Base-by-base conservation (phyloP, 2,113 vertebrate species). In the Lagopus leucura region DNA sequence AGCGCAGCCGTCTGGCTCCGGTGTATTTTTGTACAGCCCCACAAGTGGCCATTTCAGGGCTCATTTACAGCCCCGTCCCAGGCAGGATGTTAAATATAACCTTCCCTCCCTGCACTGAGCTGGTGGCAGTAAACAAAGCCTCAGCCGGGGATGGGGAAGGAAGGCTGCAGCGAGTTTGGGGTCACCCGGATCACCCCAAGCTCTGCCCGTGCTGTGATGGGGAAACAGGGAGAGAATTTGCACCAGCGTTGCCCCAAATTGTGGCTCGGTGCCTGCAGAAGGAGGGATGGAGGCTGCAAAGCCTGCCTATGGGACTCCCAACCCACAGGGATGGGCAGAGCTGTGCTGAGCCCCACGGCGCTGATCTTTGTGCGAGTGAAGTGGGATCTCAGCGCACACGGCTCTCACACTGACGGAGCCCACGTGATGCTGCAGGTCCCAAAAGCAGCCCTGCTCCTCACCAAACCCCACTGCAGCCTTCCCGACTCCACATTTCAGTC, bases 231-330 rank as follows among this genome's bases (percentile, higher is more conserved):
- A 52, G 4, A 7, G 30, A 4, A 1, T n/a, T 28, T 14, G 48
- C 24, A 6, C 0, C 6, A 4, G 20, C 14, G 15, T 11, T 10
- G 38, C 22, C 4, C 28, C 11, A 5, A 19, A 2, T 3, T 6
- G 16, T 16, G 10, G 0, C 22, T 6, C 0, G 0, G 77, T 6
- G 11, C 10, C 0, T 11, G 36, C 32, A 13, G 22, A 12, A 22
- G 32, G 66, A 25, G 8, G 67, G 24, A n/a, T 1, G 11, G 11
- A 11, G 15, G 2, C 2, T 4, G 74, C n/a, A 13, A 50, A 58
- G 32, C 20, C 3, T 3, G 1, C 58, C 55, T 12, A 7, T 16
- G 18, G 84, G 38, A 10, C 2, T 14, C 57, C 22, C n/a, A 6
- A 17, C 20, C 6, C 2, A 3, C 2, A 3, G 32, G 47, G n/a